Conservation (phyloP, 2,888 invertebrate genomes). For the Brachycybe producta region DNA sequence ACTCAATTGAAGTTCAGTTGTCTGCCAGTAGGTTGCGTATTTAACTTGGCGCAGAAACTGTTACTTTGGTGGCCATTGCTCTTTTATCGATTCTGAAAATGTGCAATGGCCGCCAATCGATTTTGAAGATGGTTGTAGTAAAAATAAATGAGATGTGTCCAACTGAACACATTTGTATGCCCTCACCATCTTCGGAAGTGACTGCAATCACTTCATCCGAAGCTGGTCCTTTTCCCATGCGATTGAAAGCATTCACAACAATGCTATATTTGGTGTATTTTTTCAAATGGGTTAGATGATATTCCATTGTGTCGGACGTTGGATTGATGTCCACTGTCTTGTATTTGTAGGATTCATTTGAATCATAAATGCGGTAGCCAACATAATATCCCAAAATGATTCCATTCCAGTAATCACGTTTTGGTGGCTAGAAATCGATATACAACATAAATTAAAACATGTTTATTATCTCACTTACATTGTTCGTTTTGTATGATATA, state of each 20-base stretch:
- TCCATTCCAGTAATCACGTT: conserved; percentile 13
- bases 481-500: too few relatives aligned
- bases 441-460: not conserved
- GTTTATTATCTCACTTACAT: not conserved
- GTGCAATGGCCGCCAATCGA: not conserved
- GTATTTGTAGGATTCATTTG: conserved; percentile 12
- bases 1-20: too few relatives aligned
- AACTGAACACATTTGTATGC: not conserved
- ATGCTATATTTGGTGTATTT: conserved; percentile 31
- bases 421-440: conserved; percentile 1
- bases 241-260: conserved; percentile 31
- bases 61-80: too few relatives aligned
- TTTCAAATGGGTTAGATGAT: conserved; percentile 14
- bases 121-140: not conserved
- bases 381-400: conserved; percentile 13
- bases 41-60: too few relatives aligned
- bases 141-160: not conserved
- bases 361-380: conserved; percentile 12
- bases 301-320: conserved; percentile 8
- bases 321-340: conserved; percentile 14
- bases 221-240: conserved; percentile 29
- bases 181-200: conserved; percentile 32
- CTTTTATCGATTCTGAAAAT: not conserved
- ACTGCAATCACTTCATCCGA: conserved; percentile 28
- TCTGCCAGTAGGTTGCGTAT: too few relatives aligned